Conservation (phyloP, 2,888 invertebrate genomes). For the Notodonta dromedarius region DNA sequence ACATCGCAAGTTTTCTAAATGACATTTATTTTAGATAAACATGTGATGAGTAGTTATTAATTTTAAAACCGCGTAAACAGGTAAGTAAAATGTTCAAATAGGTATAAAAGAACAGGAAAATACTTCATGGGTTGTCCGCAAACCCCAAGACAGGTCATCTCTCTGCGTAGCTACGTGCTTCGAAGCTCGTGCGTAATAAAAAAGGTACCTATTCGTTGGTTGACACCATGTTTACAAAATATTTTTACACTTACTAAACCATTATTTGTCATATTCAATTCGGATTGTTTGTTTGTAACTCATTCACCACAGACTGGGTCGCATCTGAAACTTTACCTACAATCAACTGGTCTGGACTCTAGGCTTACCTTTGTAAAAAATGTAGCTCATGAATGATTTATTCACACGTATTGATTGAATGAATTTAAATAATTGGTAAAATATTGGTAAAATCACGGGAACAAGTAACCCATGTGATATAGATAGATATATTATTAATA, state of each 20-base stretch:
- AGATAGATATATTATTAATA: no score
- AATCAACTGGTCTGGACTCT: no score
- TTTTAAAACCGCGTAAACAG: not conserved
- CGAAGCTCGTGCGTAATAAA: not conserved
- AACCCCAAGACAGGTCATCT: slow-evolving; percentile 2
- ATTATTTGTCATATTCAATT: not conserved
- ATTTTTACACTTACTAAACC: not conserved
- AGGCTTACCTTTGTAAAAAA: not conserved
- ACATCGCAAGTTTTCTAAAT: no score
- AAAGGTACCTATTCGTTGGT: not conserved
- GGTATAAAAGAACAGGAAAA: not conserved
- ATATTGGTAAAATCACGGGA: no score
- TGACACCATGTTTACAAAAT: not conserved
- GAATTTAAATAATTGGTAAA: no score
- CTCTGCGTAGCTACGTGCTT: not conserved
- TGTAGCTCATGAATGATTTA: not conserved
- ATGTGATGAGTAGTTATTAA: not conserved
- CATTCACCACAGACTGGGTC: not conserved
- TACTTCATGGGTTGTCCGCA: not conserved
- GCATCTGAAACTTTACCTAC: no score
- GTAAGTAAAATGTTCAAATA: not conserved
- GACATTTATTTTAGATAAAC: not conserved
- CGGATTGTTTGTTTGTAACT: not conserved
- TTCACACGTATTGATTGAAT: no score
- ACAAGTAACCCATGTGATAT: no score